Conservation (phyloP, 2,797 vertebrate genomes). For the Mus minutoides region DNA sequence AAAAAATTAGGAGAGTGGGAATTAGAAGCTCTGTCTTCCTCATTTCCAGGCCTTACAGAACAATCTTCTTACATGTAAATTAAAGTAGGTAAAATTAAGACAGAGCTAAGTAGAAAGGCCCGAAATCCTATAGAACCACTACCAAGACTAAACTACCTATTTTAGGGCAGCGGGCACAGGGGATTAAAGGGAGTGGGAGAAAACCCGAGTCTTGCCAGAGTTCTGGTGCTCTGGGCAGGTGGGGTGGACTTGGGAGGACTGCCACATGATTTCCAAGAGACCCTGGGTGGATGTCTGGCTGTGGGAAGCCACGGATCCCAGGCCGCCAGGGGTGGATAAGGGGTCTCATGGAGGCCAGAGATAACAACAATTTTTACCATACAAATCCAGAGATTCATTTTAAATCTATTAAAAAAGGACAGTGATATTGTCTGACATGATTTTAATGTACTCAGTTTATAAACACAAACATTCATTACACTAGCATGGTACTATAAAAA, state of each 20-base stretch:
- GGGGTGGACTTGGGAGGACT: too few species aligned
- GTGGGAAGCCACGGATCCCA: too few species aligned
- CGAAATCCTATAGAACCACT: neutral
- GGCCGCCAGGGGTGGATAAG: too few species aligned
- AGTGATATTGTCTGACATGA: neutral
- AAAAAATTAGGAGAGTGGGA: fast-evolving
- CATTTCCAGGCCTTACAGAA: neutral
- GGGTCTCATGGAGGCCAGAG: too few species aligned
- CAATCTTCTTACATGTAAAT: neutral
- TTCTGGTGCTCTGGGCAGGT: too few species aligned
- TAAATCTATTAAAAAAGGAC: neutral
- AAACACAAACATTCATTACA: neutral
- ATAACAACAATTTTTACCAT: neutral
- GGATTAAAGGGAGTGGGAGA: too few species aligned
- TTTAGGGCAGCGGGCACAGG: too few species aligned
- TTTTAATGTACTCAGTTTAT: neutral
- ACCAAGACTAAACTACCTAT: too few species aligned
- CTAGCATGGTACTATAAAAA: neutral
- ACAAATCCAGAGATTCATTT: neutral
- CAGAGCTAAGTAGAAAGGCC: neutral
- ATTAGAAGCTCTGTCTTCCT: neutral
- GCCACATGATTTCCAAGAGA: too few species aligned
- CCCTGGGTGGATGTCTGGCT: too few species aligned
- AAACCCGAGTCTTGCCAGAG: too few species aligned
- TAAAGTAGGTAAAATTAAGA: neutral